Base-by-base conservation (phyloP, 2,113 vertebrate species). In the Plectropomus leopardus region DNA sequence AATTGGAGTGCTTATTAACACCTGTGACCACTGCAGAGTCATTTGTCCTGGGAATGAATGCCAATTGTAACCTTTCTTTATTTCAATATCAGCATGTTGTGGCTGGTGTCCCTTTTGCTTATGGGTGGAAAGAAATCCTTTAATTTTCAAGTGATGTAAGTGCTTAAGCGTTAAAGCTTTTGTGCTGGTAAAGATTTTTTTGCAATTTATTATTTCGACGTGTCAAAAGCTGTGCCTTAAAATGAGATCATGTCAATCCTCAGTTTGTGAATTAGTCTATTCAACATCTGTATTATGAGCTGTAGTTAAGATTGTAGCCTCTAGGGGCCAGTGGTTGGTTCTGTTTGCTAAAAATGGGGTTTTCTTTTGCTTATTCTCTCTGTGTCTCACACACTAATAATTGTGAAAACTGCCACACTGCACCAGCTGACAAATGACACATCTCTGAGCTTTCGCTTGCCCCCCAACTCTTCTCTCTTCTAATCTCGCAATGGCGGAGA, bases 361-460 rank as follows among this genome's bases (percentile, higher is more conserved):
- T 66, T 61, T 34, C 21, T 40, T 26, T 75, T 47, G 64, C 7
- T 58, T 24, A 30, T 19, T 53, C 34, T 71, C 23, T 32, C 26
- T 1, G 26, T 67, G 13, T 40, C 24, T 53, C 32, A 72, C 13
- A 65, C 23, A 34, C 19, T 21, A 10, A 44, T 80, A 79, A 83
- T 60, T 78, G 63, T 83, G 34, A 88, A 76, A 63, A 45, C 11
- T 47, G 78, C 48, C 78, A 76, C 77, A 70, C 55, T 73, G 55
- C 64, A 75, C 15, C 67, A 72, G 61, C 60, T 88, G 87, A 88
- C 78, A 88, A 92, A 88, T 81, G 80, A 86, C 57, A 63, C 74
- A 47, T 51, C 48, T 57, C 47, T 64, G 50, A 76, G 60, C 55
- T 26, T 76, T 77, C 32, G 48, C 64, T 77, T 44, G 40, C 44